Evolutionary conservation across 2,797 vertebrate species (phyloP).

Genomic region (Diglossa cyanea): DNA sequence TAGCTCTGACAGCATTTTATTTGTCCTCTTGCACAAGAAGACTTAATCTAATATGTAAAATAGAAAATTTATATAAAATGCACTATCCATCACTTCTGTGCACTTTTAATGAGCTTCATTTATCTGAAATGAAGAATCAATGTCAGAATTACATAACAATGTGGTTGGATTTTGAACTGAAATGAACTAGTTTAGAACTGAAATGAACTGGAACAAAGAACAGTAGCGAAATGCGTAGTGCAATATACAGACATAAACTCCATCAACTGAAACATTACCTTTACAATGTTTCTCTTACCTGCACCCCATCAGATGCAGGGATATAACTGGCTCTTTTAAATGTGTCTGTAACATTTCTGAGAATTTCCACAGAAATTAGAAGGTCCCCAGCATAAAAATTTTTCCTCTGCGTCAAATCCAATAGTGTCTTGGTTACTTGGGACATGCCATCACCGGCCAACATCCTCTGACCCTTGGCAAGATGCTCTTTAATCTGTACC

Average conservation of each 20-base stretch:
- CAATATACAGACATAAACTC: neutral
- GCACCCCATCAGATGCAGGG: slow-evolving; percentile 95
- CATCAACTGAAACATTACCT: neutral
- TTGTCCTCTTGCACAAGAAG: neutral
- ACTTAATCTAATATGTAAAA: neutral
- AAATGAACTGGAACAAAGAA: neutral
- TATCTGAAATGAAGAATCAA: slow-evolving; percentile 22
- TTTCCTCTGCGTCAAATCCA: slow-evolving; percentile 97
- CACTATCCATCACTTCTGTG: neutral
- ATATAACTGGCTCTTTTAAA: slow-evolving; percentile 97
- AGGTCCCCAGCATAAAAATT: slow-evolving; percentile 98
- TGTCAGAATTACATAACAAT: neutral
- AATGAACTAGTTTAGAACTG: neutral
- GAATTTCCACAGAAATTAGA: slow-evolving; percentile 96
- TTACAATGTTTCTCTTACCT: slow-evolving; percentile 78
- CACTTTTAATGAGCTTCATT: neutral
- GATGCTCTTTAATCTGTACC: slow-evolving; percentile 94
- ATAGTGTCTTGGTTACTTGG: slow-evolving; percentile 94
- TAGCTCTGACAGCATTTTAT: neutral
- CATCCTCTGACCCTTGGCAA: slow-evolving; percentile 94
- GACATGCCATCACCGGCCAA: slow-evolving; percentile 97
- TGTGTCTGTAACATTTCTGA: slow-evolving; percentile 96
- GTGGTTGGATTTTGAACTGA: neutral
- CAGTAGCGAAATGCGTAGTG: neutral
- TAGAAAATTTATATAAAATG: neutral